Percentiles rank a stretch among this genome's conserved stretches.
These are phyloP conservation scores for Proteles cristata DNA, from an alignment of 2,113 vertebrate species.

Conservation along the genomic window DNA sequence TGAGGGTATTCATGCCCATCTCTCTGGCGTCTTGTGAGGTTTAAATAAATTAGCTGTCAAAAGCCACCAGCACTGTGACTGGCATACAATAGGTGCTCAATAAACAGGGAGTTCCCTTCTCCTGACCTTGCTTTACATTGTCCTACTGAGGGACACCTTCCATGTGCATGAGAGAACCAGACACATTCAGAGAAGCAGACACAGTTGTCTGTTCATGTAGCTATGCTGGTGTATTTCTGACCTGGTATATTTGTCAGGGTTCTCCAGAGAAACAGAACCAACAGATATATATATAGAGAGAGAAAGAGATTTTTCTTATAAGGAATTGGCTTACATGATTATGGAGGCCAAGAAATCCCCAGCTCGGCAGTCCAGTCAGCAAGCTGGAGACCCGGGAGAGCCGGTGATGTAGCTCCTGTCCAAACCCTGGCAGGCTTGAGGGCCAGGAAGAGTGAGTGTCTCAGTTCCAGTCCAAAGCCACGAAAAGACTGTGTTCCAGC, in stretches of 20 bases:
- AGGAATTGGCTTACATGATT: not conserved
- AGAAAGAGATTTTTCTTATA: not conserved
- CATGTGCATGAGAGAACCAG: not conserved
- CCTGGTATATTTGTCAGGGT: not conserved
- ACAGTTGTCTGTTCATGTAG: not conserved
- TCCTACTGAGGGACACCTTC: not conserved
- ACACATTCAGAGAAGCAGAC: not conserved
- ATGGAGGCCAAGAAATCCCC: not conserved
- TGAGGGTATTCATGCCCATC: not conserved
- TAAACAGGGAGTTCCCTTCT: not conserved
- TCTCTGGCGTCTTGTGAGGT: not conserved
- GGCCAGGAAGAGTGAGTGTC: not conserved
- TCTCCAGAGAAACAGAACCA: not conserved
- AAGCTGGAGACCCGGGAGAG: not conserved
- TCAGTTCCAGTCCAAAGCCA: not conserved
- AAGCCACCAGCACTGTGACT: not conserved
- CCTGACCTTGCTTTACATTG: not conserved
- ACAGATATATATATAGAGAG: not conserved
- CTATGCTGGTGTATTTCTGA: not conserved
- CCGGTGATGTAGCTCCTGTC: not conserved
- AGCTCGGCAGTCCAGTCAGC: rapidly evolving
- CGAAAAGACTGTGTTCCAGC: not conserved
- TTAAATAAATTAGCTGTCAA: not conserved
- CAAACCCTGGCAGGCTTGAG: not conserved
- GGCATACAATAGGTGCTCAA: not conserved